Percentiles rank a stretch among this genome's conserved stretches.
Conservation (phyloP, 1,140 invertebrate species). For the Globodera ellingtonae region DNA sequence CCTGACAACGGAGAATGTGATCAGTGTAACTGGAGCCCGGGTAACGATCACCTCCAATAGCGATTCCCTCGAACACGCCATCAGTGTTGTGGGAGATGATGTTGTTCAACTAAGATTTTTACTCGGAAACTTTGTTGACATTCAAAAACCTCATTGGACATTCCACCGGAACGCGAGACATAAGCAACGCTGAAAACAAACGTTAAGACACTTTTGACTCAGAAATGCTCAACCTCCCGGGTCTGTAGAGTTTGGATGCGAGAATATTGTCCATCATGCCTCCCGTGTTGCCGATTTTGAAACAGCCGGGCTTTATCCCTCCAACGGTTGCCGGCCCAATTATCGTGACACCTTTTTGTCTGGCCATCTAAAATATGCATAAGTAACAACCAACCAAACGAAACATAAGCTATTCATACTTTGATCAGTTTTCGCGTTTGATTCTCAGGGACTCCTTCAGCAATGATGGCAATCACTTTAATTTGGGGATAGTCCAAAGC, state of each 20-base stretch:
- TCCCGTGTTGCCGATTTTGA: conserved; percentile 98
- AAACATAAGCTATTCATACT: conserved; percentile 25
- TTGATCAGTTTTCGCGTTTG: conserved; percentile 92
- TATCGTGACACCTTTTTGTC: conserved; percentile 80
- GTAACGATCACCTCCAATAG: conserved; percentile 98
- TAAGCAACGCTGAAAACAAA: conserved; percentile 82
- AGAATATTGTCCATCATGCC: conserved; percentile 99
- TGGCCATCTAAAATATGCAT: conserved; percentile 70
- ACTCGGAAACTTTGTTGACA: neutral
- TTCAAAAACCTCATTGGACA: conserved; percentile 83
- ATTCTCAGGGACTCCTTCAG: conserved; percentile 93
- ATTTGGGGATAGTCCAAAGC: conserved; percentile 87
- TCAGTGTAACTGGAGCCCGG: conserved; percentile 98
- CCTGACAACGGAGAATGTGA: conserved; percentile 84
- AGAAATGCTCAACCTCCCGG: conserved; percentile 72
- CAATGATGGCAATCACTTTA: conserved; percentile 94
- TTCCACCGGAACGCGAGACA: conserved; percentile 95
- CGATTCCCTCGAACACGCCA: conserved; percentile 95
- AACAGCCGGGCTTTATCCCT: conserved; percentile 96
- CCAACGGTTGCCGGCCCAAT: conserved; percentile 93
- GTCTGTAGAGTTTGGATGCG: conserved; percentile 91
- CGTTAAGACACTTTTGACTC: neutral
- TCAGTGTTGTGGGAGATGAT: conserved; percentile 94
- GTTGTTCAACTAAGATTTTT: conserved; percentile 78
- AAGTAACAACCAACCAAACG: neutral